These are phyloP conservation scores for Liposcelis brunnea DNA, from an alignment of 2,888 invertebrate genomes.

Conservation along the genomic window DNA sequence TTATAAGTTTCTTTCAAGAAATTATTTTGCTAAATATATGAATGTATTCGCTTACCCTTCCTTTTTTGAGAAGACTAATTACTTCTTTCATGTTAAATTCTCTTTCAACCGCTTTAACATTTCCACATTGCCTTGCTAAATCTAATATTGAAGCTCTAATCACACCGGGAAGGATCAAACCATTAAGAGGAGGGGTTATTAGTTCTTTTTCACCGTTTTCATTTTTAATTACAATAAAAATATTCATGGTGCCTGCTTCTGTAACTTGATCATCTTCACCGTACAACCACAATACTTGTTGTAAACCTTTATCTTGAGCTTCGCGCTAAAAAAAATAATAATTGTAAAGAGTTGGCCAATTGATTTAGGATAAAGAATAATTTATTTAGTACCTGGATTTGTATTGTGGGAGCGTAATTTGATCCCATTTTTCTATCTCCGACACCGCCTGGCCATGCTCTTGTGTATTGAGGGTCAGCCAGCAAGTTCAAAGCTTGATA, in stretches of 20 bases:
- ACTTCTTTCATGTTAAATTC: conserved; percentile 72
- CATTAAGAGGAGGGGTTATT: conserved; percentile 82
- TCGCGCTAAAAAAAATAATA: conserved; percentile 36
- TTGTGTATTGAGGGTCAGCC: conserved; percentile 75
- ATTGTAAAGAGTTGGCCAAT: conserved; percentile 2
- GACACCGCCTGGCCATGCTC: conserved; percentile 86
- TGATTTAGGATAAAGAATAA: no score
- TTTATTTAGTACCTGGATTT: conserved; percentile 47
- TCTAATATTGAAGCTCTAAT: conserved; percentile 76
- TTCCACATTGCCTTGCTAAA: conserved; percentile 66
- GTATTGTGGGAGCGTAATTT: conserved; percentile 76
- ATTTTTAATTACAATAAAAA: conserved; percentile 76
- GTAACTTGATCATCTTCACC: conserved; percentile 86
- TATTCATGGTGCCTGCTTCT: conserved; percentile 98
- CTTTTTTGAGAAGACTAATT: conserved; percentile 50
- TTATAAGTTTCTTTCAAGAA: conserved; percentile 1
- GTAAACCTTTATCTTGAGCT: conserved; percentile 56
- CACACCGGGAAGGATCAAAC: conserved; percentile 88
- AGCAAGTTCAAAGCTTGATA: conserved; percentile 45
- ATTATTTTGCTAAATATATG: conserved; percentile 4
- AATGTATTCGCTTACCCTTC: conserved; percentile 47
- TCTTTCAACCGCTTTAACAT: conserved; percentile 66
- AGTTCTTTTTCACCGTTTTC: conserved; percentile 83
- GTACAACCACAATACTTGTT: conserved; percentile 93
- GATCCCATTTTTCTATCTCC: conserved; percentile 93